These are phyloP conservation scores for Xenopus petersii DNA, from an alignment of 2,797 vertebrate species.

Conservation along the genomic window DNA sequence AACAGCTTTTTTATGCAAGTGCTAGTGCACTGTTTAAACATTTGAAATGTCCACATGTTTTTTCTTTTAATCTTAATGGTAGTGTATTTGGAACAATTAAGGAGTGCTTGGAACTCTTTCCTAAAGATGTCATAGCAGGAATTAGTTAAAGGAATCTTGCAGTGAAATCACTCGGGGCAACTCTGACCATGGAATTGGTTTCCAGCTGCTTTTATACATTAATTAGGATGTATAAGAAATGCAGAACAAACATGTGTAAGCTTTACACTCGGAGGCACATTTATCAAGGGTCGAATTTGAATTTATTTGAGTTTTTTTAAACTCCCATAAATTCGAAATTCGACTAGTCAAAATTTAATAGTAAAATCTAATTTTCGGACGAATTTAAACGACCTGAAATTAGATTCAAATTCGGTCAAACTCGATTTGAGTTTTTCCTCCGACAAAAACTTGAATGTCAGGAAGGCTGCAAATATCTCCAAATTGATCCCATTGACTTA, in stretches of 20 bases:
- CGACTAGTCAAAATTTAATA: no score
- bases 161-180: slow-evolving; percentile 37
- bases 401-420: no score
- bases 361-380: no score
- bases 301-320: no score
- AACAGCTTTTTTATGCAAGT: slow-evolving; percentile 17
- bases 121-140: slow-evolving; percentile 35
- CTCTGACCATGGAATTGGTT: slow-evolving; percentile 35
- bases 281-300: no score
- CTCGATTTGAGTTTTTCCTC: no score
- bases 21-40: slow-evolving; percentile 22
- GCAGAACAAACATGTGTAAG: not conserved
- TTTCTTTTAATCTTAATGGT: slow-evolving; percentile 36
- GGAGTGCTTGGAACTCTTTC: slow-evolving; percentile 22
- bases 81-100: slow-evolving; percentile 37
- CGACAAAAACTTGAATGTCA: no score
- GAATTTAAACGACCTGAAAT: no score
- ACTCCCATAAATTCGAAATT: no score
- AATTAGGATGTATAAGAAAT: slow-evolving; percentile 8
- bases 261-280: no score
- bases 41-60: slow-evolving; percentile 32
- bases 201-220: slow-evolving; percentile 26
- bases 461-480: no score
- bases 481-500: no score
- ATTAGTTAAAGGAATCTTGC: slow-evolving; percentile 34